Base-by-base conservation (phyloP, 2,888 invertebrate species). In the Gonocerus acuteangulatus region DNA sequence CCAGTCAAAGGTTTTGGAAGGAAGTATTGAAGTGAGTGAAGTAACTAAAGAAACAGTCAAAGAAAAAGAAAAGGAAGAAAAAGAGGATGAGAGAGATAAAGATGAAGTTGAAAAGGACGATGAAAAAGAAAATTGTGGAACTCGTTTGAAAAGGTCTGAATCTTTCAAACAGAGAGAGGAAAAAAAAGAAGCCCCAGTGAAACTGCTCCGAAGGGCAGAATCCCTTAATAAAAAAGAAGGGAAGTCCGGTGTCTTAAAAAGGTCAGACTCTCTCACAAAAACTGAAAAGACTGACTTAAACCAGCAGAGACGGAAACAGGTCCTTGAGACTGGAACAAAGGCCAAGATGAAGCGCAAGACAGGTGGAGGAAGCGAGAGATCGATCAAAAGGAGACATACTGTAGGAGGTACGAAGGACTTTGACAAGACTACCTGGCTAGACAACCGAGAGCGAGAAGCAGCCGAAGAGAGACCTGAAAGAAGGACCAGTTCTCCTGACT, bases 391-490 rank as follows among this genome's bases (percentile, higher is more conserved):
- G 45, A 80, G 94, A 23, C 93, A 94, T 76, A 94, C 94, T 0
- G 92, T 94, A 7, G 93, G 93, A 65, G 93, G 94, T 59, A 89
- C 89, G n/a, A 89, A 90, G 75, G 93, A 93, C 75, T 87, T 83
- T 18, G 84, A 84, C 68, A 82, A 83, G 66, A 76, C 82, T 18
- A 78, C 79, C 47, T 80, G 80, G 79, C 69, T 78, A 60, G 79
- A 80, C 65, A 79, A 79, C 66, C 75, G 79, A 64, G 77, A 79
- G 66, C 73, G 76, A n/a, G 77, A 78, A 65, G 70, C 68, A 32
- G 72, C 73, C 23, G 75, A 74, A 56, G 76, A 79, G 62, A 6
- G 39, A 13, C 39, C 39, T 9, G 54, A 54, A 23, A 69, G 82
- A 22, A 73, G 84, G 59, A 82, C 82, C 3, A 81, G 81, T 68